phyloP scores from a whole-genome alignment of 2,888 invertebrate genomes.

The Nomada flava region DNA sequence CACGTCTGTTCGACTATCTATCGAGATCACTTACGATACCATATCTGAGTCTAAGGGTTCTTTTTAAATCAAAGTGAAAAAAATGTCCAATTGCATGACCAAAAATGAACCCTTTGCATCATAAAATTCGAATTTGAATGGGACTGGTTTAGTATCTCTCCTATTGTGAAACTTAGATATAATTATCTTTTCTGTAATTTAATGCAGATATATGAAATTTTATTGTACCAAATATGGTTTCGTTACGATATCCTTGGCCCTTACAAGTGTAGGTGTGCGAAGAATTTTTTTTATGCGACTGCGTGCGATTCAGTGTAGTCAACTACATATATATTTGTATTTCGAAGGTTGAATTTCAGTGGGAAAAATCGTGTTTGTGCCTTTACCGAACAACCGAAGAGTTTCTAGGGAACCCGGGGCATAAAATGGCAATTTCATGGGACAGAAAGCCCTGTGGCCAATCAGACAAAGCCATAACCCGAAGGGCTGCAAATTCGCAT shows the following conservation, averaged over 20 bases:
- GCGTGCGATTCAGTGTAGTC: too few species aligned
- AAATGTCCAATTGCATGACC: not conserved
- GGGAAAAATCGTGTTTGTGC: not conserved
- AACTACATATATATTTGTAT: too few species aligned
- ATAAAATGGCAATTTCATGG: constrained; percentile 1
- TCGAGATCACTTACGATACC: constrained; percentile 14
- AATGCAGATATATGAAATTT: too few species aligned
- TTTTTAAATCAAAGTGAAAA: not conserved
- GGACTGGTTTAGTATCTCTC: too few species aligned
- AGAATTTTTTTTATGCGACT: not conserved
- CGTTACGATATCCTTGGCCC: too few species aligned
- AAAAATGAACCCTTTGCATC: too few species aligned
- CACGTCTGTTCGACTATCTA: constrained; percentile 8
- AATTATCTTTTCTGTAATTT: too few species aligned
- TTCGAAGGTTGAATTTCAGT: not conserved
- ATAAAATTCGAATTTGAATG: too few species aligned
- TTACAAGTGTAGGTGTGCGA: too few species aligned
- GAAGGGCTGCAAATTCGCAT: not conserved
- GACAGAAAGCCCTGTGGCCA: constrained; percentile 14
- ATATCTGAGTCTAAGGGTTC: too few species aligned
- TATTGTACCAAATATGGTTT: too few species aligned
- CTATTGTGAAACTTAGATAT: too few species aligned
- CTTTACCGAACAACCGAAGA: not conserved
- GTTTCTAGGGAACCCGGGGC: not conserved
- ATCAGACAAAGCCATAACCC: constrained; percentile 19